Conservation (phyloP, 2,888 invertebrate species). For the Chymomyza amoena region DNA sequence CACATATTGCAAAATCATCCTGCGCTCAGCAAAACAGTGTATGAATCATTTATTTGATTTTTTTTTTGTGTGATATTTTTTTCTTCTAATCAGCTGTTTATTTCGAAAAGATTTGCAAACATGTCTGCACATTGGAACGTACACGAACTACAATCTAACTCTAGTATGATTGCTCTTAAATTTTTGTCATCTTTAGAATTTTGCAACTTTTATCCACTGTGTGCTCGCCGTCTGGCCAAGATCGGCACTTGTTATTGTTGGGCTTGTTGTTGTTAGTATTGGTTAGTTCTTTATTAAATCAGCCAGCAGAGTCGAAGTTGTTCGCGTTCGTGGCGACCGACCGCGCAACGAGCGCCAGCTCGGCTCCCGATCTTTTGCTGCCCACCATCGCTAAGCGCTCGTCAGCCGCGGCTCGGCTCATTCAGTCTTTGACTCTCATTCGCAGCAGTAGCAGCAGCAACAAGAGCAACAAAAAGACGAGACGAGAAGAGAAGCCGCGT, state of each 20-base stretch:
- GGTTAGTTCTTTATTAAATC: constrained; percentile 34
- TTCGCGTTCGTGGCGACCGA: constrained; percentile 39
- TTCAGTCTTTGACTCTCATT: constrained; percentile 69
- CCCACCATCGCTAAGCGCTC: constrained; percentile 17
- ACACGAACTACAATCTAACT: too few species aligned
- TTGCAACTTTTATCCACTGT: background rate
- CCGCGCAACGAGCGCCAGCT: constrained; percentile 28
- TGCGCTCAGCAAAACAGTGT: too few species aligned
- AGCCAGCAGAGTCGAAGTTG: constrained; percentile 40
- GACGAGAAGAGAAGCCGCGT: constrained; percentile 1
- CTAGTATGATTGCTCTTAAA: too few species aligned
- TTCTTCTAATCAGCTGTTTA: too few species aligned
- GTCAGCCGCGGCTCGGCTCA: constrained; percentile 17
- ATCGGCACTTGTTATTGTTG: constrained; percentile 14
- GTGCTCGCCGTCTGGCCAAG: constrained; percentile 4
- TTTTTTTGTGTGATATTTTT: too few species aligned
- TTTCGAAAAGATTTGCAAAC: too few species aligned
- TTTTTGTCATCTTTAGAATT: too few species aligned
- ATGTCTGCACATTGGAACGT: too few species aligned
- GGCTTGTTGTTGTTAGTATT: constrained; percentile 10
- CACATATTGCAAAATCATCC: too few species aligned
- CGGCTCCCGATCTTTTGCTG: background rate
- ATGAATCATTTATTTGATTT: too few species aligned
- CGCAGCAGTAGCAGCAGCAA: constrained; percentile 49
- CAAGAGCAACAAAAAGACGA: constrained; percentile 20